Conservation (phyloP, 2,888 invertebrate species). For the Pyralis farinalis region DNA sequence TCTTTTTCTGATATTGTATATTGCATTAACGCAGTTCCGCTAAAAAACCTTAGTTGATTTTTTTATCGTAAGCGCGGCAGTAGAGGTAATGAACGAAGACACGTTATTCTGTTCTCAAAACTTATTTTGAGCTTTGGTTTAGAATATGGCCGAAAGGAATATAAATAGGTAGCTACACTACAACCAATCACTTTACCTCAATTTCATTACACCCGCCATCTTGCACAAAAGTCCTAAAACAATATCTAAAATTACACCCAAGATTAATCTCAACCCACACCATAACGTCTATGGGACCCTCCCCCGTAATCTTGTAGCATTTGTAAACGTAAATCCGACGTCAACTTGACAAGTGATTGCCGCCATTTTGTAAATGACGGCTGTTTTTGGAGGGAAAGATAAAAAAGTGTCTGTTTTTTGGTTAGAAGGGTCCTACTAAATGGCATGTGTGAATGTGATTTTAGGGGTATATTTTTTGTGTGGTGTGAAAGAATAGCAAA, state of each 20-base stretch:
- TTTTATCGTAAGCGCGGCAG: too few species aligned
- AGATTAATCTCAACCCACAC: conserved; percentile 48
- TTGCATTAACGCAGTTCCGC: too few species aligned
- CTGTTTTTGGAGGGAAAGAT: conserved; percentile 36
- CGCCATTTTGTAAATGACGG: conserved; percentile 58
- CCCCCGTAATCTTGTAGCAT: conserved; percentile 59
- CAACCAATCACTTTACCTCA: conserved; percentile 7
- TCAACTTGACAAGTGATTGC: conserved; percentile 57
- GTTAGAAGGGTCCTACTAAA: conserved; percentile 3
- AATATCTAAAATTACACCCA: conserved; percentile 23
- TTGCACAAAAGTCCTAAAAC: not conserved
- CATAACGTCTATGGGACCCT: conserved; percentile 58
- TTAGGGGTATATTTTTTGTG: not conserved
- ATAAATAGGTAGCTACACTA: too few species aligned
- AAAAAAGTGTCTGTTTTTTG: conserved; percentile 17
- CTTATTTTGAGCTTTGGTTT: too few species aligned
- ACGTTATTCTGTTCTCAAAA: too few species aligned
- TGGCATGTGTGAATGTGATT: too few species aligned
- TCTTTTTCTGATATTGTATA: too few species aligned
- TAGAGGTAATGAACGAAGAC: too few species aligned
- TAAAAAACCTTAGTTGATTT: too few species aligned
- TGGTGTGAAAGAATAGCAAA: too few species aligned
- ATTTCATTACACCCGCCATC: not conserved
- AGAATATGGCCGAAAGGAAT: too few species aligned
- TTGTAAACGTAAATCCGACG: conserved; percentile 61